phyloP scores from a whole-genome alignment of 2,113 vertebrate genomes.

The Protobothrops flavoviridis region DNA sequence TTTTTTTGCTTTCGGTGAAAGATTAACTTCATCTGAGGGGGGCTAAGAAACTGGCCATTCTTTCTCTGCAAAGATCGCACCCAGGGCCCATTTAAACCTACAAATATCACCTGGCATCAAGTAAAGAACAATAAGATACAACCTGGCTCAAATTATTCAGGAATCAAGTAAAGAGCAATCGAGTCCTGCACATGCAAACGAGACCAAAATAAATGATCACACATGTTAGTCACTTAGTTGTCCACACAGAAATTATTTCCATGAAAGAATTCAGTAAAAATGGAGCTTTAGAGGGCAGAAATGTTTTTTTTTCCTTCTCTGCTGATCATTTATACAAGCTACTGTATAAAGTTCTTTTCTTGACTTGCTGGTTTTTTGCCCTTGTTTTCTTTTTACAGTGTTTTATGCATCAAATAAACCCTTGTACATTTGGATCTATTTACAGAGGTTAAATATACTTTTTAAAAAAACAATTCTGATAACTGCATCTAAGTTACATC shows the following conservation, averaged over 20 bases:
- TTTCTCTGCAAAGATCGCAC: background rate
- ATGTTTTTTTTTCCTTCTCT: background rate
- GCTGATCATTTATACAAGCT: background rate
- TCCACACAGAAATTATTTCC: background rate
- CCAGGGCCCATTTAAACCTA: too few species aligned
- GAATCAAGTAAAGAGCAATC: background rate
- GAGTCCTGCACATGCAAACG: background rate
- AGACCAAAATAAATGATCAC: background rate
- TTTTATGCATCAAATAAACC: background rate
- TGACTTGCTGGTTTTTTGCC: background rate
- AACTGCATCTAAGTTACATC: background rate
- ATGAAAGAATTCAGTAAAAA: background rate
- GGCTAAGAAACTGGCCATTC: background rate
- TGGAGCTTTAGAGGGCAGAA: too few species aligned
- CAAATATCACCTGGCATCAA: too few species aligned
- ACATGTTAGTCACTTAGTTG: background rate
- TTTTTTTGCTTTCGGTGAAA: background rate
- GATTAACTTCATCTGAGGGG: background rate
- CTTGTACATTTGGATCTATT: background rate
- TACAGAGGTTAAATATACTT: background rate
- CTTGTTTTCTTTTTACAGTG: background rate
- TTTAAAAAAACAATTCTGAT: background rate
- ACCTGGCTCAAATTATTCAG: background rate
- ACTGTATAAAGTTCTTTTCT: background rate
- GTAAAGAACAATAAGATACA: background rate